Evolutionary conservation across 2,797 vertebrate genomes (phyloP).

Genomic region (Eulemur rubriventer): DNA sequence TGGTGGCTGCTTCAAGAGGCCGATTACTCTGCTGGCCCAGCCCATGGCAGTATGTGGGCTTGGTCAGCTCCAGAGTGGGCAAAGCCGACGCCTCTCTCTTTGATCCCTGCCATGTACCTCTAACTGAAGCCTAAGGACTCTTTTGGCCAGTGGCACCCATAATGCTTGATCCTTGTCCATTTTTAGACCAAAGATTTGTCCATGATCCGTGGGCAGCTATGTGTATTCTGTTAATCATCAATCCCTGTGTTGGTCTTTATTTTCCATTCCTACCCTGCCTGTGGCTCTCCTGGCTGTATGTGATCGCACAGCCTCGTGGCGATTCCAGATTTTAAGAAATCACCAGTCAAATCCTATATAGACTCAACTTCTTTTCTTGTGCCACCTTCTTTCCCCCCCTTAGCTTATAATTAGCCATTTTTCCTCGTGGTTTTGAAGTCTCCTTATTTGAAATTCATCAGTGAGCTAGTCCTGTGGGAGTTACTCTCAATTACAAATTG

Average conservation of each 20-base stretch:
- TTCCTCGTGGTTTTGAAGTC: constrained; percentile 50
- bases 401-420: constrained; percentile 65
- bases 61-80: not conserved
- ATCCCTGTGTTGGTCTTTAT: too few relatives aligned
- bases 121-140: not conserved
- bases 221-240: not conserved
- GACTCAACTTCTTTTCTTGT: constrained; percentile 25
- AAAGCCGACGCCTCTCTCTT: not conserved
- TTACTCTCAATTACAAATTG: constrained; percentile 71
- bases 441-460: constrained; percentile 73
- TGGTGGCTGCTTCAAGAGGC: not conserved
- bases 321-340: not conserved
- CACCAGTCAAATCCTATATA: not conserved
- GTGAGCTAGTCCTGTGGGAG: constrained; percentile 59
- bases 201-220: not conserved
- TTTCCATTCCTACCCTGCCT: not conserved
- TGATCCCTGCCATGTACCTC: not conserved
- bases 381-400: constrained; percentile 1
- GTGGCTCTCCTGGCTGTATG: not conserved
- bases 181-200: not conserved
- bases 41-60: not conserved
- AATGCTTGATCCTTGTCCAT: not conserved
- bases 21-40: too few relatives aligned
- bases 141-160: not conserved
- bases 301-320: not conserved